Percentiles rank a stretch among this genome's conserved stretches.
Conservation (phyloP, 2,888 invertebrate genomes). For the Leptarthrus brevirostris region DNA sequence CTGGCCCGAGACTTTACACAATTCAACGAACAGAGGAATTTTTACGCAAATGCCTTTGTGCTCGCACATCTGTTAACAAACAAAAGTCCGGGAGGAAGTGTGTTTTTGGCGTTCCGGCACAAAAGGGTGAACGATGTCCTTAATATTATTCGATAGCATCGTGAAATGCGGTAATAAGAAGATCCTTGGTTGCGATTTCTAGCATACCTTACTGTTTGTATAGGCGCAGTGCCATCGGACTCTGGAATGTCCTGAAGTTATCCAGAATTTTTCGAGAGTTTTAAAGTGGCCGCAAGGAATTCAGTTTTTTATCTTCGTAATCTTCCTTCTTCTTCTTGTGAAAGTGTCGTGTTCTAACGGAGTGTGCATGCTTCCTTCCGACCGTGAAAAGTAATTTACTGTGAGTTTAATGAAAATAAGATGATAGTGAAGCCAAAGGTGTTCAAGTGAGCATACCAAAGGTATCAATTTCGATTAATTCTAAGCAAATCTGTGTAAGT, state of each 20-base stretch:
- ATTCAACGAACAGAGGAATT: neutral
- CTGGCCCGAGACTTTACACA: neutral
- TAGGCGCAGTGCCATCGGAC: neutral
- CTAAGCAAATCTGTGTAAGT: neutral
- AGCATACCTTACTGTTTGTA: constrained; percentile 14
- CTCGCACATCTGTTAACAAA: neutral
- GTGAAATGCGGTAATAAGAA: constrained; percentile 14
- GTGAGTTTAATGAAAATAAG: constrained; percentile 1
- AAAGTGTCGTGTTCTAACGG: neutral
- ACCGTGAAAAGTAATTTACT: neutral
- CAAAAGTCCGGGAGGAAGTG: neutral
- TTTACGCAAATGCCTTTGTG: constrained; percentile 15
- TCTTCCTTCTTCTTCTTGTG: no score
- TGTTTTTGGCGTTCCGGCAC: constrained; percentile 5
- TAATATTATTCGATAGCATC: constrained; percentile 24
- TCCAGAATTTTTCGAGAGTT: neutral
- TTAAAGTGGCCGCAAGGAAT: neutral
- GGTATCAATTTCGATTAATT: neutral
- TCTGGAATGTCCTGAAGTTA: constrained; percentile 31
- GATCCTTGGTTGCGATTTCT: constrained; percentile 33
- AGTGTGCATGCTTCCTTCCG: neutral
- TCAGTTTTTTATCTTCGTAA: neutral
- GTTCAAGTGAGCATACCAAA: neutral
- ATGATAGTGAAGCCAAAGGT: neutral
- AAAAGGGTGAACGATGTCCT: constrained; percentile 22